A percentile compares a stretch with the other conserved stretches of the same genome.
Evolutionary conservation across 2,113 vertebrate species (phyloP).

Genomic region (mouse (Mus musculus)): DNA sequence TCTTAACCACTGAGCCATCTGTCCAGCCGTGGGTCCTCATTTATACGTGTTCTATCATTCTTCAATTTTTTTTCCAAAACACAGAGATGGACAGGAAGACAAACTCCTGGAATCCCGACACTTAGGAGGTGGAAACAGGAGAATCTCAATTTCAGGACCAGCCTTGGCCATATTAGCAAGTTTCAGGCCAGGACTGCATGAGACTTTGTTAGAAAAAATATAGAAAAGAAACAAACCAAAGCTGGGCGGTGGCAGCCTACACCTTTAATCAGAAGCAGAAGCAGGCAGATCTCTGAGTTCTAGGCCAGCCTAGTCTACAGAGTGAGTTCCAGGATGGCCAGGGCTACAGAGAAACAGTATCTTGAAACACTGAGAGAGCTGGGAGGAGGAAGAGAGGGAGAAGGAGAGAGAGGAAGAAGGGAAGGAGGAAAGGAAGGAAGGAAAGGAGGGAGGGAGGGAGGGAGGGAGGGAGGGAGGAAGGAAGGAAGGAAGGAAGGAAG

Average conservation of each 20-base stretch:
- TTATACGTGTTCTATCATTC: neutral
- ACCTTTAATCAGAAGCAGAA: neutral
- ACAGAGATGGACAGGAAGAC: neutral
- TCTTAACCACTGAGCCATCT: too few relatives aligned
- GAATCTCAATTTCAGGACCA: neutral
- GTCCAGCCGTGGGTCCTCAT: neutral
- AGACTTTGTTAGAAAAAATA: neutral
- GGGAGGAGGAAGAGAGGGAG: fast-evolving
- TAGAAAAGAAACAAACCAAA: neutral
- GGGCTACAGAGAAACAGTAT: neutral
- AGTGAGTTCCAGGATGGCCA: neutral
- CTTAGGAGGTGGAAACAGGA: neutral
- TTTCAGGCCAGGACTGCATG: neutral
- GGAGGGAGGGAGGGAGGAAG: too few relatives aligned
- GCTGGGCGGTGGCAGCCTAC: neutral
- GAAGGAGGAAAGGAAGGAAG: too few relatives aligned
- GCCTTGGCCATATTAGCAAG: neutral
- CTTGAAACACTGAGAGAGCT: neutral
- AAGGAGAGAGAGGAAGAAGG: too few relatives aligned
- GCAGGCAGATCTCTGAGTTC: neutral
- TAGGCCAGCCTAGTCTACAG: neutral
- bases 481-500: neutral
- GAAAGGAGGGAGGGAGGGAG: too few relatives aligned
- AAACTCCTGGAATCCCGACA: neutral
- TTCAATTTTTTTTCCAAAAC: neutral